Base-by-base conservation (phyloP, 2,888 invertebrate species). In the Panorpa germanica region DNA sequence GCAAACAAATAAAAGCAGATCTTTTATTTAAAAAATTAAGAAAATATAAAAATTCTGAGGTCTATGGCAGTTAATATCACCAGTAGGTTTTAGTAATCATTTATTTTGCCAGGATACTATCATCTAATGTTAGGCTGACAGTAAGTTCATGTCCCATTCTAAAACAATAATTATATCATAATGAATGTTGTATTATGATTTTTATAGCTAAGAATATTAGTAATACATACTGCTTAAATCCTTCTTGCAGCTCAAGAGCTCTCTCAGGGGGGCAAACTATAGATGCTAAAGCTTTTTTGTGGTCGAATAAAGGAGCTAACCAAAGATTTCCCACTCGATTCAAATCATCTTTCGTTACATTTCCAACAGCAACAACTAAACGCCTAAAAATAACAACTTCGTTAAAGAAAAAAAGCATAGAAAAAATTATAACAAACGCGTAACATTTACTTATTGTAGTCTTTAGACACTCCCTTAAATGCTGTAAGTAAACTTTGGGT, bases 201-300 rank as follows among this genome's bases (percentile, higher is more conserved):
- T 27, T 9, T 16, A 13, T 5, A 14, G 6, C 21, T 9, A 19
- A 3, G 5, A 25, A 8, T 10, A 25, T 12, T 18, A 27, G 12
- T 27, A 19, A 19, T 8, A 56, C 62, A 57, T 45, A 77, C 77
- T 63, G 65, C 43, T 65, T 62, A 41, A 83, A 74, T 5, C 65
- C 69, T 8, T 60, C 53, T 24, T 63, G 57, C 39, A 78, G 55
- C 45, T 76, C 73, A 11, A 60, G 53, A 28, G 74, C 70, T 53
- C 81, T 81, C 34, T 70, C 60, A 8, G 81, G 75, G 48, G 80
- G 76, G 46, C 81, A 82, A 17, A 77, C 76, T 38, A 83, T 54
- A 11, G 74, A 68, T n/a, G 75, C 66, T 44, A 66, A 67, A 29
- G 67, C 59, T 34, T 52, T 45, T 9, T 50, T 47, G 1, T 65